Conservation (phyloP, 2,888 invertebrate genomes). For the Eristalis tenax region DNA sequence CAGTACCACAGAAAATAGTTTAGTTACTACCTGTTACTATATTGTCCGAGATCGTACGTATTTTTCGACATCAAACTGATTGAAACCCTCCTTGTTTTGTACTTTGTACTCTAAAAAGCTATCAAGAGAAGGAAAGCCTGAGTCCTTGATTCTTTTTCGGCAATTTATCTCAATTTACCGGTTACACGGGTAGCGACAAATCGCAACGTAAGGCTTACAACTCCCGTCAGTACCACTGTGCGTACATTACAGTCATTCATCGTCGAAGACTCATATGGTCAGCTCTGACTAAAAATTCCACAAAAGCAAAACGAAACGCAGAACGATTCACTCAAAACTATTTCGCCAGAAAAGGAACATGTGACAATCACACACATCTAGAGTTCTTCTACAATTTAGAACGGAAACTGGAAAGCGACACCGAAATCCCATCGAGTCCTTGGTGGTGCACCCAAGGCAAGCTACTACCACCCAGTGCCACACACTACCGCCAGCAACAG, state of each 20-base stretch:
- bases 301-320: neutral
- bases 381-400: neutral
- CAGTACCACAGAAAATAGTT: too few relatives aligned
- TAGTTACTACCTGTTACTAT: too few relatives aligned
- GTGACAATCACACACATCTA: neutral
- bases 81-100: too few relatives aligned
- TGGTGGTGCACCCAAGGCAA: too few relatives aligned
- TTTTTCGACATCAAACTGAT: too few relatives aligned
- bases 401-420: conserved; percentile 6
- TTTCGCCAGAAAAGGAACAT: neutral
- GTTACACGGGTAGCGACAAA: neutral
- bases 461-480: neutral
- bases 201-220: neutral
- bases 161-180: too few relatives aligned
- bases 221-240: neutral
- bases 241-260: neutral
- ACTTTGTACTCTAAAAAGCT: too few relatives aligned
- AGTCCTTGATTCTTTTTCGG: too few relatives aligned
- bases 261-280: neutral
- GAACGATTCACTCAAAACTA: neutral
- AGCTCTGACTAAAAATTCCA: neutral
- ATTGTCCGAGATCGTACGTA: too few relatives aligned
- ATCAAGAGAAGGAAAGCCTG: too few relatives aligned
- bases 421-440: neutral
- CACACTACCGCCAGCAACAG: neutral